Evolutionary conservation across 2,113 vertebrate genomes (phyloP).

Genomic region (Siniperca chuatsi): DNA sequence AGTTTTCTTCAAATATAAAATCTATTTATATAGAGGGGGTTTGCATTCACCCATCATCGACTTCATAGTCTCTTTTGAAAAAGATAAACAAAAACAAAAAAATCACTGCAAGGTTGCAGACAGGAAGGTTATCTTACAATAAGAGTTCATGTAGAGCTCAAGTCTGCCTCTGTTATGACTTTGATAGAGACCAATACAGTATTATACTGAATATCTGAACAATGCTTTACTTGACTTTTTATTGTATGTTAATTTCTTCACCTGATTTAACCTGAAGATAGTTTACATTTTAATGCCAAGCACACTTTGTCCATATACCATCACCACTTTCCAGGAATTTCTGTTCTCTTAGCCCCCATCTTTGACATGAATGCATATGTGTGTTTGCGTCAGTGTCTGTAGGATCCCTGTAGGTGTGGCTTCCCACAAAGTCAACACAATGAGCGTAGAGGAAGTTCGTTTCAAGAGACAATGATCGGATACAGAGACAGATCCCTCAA

Average conservation of each 20-base stretch:
- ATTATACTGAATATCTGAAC: not conserved
- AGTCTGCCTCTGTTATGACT: not conserved
- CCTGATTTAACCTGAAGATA: not conserved
- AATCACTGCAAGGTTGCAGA: not conserved
- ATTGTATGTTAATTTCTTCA: not conserved
- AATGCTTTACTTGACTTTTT: not conserved
- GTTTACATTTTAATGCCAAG: not conserved
- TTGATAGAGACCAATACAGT: not conserved
- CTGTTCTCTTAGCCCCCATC: not conserved
- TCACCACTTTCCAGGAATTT: conserved; percentile 11
- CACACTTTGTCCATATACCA: not conserved
- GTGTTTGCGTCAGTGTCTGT: conserved; percentile 6
- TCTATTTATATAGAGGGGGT: not conserved
- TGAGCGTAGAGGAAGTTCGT: conserved; percentile 30
- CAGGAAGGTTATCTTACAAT: not conserved
- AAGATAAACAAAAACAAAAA: not conserved
- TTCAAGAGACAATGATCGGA: conserved; percentile 46
- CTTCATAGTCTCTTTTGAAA: not conserved
- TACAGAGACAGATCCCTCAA: conserved; percentile 33
- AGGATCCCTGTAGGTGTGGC: conserved; percentile 20
- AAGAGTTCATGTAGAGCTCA: not conserved
- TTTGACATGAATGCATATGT: not conserved
- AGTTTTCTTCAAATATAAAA: not conserved
- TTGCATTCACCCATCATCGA: not conserved
- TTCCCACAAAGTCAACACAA: conserved; percentile 32